phyloP scores from a whole-genome alignment of 2,888 invertebrate genomes.

The Drosophila antonietae region DNA sequence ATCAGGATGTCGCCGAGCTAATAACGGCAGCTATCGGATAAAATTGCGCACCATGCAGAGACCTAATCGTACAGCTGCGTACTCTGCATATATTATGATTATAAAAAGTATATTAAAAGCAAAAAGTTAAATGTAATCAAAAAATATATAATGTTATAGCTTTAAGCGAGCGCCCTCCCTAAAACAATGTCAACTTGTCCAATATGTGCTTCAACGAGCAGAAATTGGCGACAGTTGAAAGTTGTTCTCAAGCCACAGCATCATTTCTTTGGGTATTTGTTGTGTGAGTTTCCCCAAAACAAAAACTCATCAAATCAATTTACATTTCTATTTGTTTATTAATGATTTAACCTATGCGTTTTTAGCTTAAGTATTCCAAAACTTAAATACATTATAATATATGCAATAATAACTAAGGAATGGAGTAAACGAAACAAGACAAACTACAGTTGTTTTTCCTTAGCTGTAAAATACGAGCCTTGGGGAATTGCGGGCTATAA shows the following conservation, averaged over 20 bases:
- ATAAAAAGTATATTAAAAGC: constrained; percentile 33
- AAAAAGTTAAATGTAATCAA: constrained; percentile 51
- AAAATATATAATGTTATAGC: constrained; percentile 51
- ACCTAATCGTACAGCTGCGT: constrained; percentile 64
- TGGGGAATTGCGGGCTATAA: neutral
- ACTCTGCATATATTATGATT: constrained; percentile 60
- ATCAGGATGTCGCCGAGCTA: constrained; percentile 94
- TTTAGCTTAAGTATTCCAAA: constrained; percentile 56
- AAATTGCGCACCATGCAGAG: constrained; percentile 67
- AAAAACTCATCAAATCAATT: constrained; percentile 9
- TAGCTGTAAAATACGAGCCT: neutral
- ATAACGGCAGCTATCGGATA: constrained; percentile 94
- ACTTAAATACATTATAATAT: constrained; percentile 49
- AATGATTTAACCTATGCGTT: constrained; percentile 49
- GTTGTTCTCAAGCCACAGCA: constrained; percentile 21
- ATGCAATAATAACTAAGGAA: constrained; percentile 44
- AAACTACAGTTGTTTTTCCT: neutral
- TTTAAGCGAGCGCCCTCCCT: constrained; percentile 54
- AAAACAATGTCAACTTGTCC: constrained; percentile 24
- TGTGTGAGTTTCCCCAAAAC: constrained; percentile 15
- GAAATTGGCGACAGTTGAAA: constrained; percentile 1
- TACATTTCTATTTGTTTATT: constrained; percentile 44
- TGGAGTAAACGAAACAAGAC: neutral
- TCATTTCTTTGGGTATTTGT: constrained; percentile 33
- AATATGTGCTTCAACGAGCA: neutral